Evolutionary conservation across 1,140 invertebrate species (phyloP).

Genomic region (Stegodyphus dumicola): DNA sequence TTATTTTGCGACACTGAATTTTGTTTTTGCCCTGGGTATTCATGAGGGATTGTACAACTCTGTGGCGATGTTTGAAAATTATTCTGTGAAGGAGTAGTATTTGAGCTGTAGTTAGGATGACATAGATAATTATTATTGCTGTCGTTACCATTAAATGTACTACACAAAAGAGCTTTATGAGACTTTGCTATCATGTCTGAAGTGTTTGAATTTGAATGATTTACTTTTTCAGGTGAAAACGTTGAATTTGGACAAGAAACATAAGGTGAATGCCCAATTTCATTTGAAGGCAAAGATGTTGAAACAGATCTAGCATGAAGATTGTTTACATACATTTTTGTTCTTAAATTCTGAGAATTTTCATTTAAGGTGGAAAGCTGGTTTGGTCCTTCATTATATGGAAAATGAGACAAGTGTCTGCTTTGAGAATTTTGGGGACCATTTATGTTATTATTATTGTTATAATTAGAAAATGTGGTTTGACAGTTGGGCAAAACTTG

Average conservation of each 20-base stretch:
- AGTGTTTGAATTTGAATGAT: too few relatives aligned
- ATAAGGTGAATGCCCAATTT: too few relatives aligned
- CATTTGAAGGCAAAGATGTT: too few relatives aligned
- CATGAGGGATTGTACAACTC: too few relatives aligned
- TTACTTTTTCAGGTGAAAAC: too few relatives aligned
- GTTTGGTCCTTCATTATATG: neutral
- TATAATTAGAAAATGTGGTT: neutral
- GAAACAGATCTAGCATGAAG: too few relatives aligned
- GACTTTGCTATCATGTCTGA: too few relatives aligned
- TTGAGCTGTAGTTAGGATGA: neutral
- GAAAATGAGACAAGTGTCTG: too few relatives aligned
- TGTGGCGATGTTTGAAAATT: too few relatives aligned
- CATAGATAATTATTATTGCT: conserved; percentile 33
- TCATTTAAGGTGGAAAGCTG: neutral
- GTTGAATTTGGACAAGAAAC: too few relatives aligned
- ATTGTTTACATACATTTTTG: neutral
- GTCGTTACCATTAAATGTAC: conserved; percentile 1
- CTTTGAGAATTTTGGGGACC: neutral
- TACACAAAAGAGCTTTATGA: neutral
- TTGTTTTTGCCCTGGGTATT: too few relatives aligned
- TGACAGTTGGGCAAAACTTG: conserved; percentile 21
- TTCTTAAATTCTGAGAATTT: neutral
- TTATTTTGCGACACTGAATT: too few relatives aligned
- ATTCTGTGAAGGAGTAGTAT: neutral
- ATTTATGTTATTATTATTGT: neutral